Evolutionary conservation across 2,888 invertebrate genomes (phyloP).

Genomic region (Hedychridium roseum): DNA sequence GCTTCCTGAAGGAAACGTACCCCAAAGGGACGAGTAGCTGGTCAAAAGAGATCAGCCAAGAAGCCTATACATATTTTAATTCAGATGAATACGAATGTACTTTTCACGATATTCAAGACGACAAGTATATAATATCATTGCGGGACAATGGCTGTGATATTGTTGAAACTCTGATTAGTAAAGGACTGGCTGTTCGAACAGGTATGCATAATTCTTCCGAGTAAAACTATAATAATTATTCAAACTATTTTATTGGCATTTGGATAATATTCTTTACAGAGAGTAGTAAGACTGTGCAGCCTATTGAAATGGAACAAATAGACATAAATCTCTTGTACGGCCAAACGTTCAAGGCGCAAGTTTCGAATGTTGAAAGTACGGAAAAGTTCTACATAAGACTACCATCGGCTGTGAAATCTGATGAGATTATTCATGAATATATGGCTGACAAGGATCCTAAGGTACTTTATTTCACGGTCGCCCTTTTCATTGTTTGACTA

Average conservation of each 20-base stretch:
- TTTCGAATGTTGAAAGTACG: conserved; percentile 62
- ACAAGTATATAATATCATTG: conserved; percentile 67
- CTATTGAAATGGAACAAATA: conserved; percentile 38
- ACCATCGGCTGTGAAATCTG: conserved; percentile 54
- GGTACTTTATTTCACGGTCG: no score
- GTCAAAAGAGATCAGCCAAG: conserved; percentile 65
- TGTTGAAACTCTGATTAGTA: conserved; percentile 65
- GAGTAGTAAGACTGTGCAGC: no score
- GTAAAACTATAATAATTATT: no score
- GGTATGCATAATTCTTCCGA: no score
- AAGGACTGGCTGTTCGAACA: no score
- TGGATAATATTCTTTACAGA: no score
- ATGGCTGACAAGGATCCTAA: conserved; percentile 47
- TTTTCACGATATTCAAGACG: conserved; percentile 65
- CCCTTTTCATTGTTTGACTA: no score
- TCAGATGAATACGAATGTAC: conserved; percentile 69
- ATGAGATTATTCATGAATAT: conserved; percentile 44
- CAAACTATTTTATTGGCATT: no score
- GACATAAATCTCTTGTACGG: conserved; percentile 62
- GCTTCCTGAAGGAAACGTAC: conserved; percentile 71
- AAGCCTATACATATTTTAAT: conserved; percentile 71
- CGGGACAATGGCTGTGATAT: conserved; percentile 66
- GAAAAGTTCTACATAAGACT: conserved; percentile 64
- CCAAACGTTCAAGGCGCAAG: conserved; percentile 62
- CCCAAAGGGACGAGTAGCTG: conserved; percentile 68